phyloP scores from a whole-genome alignment of 2,797 vertebrate genomes.

The Acanthopagrus latus region DNA sequence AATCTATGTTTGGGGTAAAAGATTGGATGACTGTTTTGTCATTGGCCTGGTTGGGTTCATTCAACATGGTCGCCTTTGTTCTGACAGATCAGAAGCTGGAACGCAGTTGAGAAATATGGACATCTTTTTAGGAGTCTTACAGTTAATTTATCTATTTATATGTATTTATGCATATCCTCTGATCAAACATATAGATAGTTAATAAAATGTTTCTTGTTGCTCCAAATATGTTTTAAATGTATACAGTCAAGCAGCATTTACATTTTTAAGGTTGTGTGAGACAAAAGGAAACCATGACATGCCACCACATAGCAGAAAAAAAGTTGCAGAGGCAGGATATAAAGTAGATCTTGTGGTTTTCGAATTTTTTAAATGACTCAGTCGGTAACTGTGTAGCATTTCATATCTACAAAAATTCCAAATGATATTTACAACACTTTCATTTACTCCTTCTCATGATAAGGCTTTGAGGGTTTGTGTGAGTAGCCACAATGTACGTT shows the following conservation, averaged over 20 bases:
- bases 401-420: too few species aligned
- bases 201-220: too few species aligned
- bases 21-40: constrained; percentile 14
- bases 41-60: constrained; percentile 7
- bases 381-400: neutral
- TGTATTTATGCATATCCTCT: neutral
- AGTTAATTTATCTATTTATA: neutral
- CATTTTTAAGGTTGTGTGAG: neutral
- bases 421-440: neutral
- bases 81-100: neutral
- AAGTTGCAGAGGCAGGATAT: neutral
- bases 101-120: neutral
- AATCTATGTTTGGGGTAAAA: neutral
- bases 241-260: too few species aligned
- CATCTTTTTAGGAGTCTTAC: neutral
- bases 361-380: too few species aligned
- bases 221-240: too few species aligned
- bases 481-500: too few species aligned
- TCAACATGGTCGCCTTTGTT: constrained; percentile 6
- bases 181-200: neutral
- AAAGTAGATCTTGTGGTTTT: neutral
- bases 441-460: neutral
- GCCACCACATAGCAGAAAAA: too few species aligned
- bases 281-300: neutral
- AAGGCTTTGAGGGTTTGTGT: too few species aligned